phyloP scores from a whole-genome alignment of 2,113 vertebrate species.

The Passer domesticus region DNA sequence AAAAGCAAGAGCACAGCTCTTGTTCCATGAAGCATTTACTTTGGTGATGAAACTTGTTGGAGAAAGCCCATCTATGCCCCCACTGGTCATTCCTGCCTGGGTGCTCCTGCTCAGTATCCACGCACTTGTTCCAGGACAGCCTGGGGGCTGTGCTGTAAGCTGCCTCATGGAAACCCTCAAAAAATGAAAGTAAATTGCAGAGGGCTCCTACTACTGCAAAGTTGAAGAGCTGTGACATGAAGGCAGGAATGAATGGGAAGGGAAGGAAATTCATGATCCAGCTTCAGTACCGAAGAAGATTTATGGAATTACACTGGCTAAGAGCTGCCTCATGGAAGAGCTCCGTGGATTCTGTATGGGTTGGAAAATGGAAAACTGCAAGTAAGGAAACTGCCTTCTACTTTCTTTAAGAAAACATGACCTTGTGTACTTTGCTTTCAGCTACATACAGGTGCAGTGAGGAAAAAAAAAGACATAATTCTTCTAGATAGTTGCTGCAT shows the following conservation, averaged over 20 bases:
- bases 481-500: neutral
- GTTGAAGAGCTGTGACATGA: neutral
- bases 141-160: neutral
- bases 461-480: neutral
- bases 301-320: neutral
- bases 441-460: neutral
- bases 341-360: neutral
- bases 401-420: neutral
- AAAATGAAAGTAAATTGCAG: neutral
- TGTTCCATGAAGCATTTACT: neutral
- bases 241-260: constrained; percentile 1
- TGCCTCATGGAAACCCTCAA: neutral
- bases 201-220: neutral
- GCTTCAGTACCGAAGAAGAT: neutral
- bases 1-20: neutral
- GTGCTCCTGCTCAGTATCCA: neutral
- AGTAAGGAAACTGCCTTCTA: neutral
- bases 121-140: neutral
- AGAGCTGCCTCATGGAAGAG: neutral
- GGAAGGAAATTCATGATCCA: neutral
- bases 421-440: neutral
- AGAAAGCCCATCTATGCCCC: neutral
- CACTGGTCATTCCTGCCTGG: neutral
- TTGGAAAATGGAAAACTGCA: neutral
- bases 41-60: neutral